A percentile compares a stretch with the other conserved stretches of the same genome.
These are phyloP conservation scores for Cyprinella venusta DNA, from an alignment of 2,797 vertebrate genomes.

Conservation along the genomic window DNA sequence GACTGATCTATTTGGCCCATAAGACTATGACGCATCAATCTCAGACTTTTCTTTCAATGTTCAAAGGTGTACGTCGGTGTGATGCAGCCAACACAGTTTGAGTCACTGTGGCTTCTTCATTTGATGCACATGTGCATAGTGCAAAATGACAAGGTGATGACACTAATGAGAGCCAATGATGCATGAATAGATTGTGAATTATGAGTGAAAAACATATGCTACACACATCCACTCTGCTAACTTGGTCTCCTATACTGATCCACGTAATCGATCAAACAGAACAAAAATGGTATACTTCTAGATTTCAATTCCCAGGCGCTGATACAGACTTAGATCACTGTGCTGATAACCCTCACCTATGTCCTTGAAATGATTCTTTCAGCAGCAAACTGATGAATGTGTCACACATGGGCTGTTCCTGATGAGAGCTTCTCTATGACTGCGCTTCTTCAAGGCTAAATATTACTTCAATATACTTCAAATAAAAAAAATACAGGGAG, in stretches of 20 bases:
- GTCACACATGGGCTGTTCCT: conserved; percentile 62
- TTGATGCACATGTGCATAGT: conserved; percentile 2
- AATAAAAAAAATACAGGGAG: conserved; percentile 44
- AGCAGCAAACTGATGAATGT: conserved; percentile 61
- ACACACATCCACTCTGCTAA: conserved; percentile 27
- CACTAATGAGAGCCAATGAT: conserved; percentile 19
- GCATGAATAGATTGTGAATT: conserved; percentile 33
- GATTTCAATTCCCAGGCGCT: conserved; percentile 56
- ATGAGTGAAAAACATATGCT: background rate
- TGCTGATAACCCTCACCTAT: conserved; percentile 49
- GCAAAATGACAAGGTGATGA: conserved; percentile 44
- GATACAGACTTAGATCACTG: conserved; percentile 44
- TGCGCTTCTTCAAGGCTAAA: conserved; percentile 45
- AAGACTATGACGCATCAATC: background rate
- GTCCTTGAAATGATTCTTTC: conserved; percentile 49
- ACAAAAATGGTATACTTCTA: conserved; percentile 48
- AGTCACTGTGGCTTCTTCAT: conserved; percentile 26
- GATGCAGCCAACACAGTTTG: conserved; percentile 2
- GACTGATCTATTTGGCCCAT: conserved; percentile 4
- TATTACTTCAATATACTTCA: conserved; percentile 42
- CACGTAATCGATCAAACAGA: conserved; percentile 61
- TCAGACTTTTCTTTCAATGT: background rate
- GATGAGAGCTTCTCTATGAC: conserved; percentile 47
- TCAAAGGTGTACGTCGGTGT: background rate
- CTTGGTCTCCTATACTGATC: conserved; percentile 41